These are phyloP conservation scores for Bos indicus DNA, from an alignment of 2,113 vertebrate species.

Conservation along the genomic window DNA sequence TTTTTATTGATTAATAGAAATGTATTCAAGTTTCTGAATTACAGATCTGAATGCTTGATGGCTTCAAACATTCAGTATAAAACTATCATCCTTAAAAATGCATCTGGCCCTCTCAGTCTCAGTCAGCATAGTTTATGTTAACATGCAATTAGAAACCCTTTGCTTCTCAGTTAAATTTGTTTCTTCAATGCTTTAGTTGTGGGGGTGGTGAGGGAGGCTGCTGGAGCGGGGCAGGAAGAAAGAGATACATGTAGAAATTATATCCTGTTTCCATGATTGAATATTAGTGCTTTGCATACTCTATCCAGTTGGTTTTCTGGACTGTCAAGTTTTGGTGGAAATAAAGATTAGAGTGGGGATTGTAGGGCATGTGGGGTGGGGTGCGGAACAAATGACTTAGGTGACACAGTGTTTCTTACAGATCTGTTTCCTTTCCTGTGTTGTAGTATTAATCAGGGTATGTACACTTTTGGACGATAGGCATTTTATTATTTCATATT, in stretches of 20 bases:
- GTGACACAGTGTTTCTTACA: not conserved
- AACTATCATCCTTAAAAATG: not conserved
- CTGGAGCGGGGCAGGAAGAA: not conserved
- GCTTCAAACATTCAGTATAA: not conserved
- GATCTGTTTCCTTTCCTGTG: not conserved
- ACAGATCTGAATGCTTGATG: not conserved
- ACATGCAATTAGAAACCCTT: not conserved
- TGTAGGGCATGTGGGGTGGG: not conserved
- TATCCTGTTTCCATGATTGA: not conserved
- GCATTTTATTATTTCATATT: not conserved
- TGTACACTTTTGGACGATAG: not conserved
- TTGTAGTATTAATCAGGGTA: not conserved
- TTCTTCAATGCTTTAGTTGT: not conserved
- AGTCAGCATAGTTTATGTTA: not conserved
- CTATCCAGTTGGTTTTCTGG: not conserved
- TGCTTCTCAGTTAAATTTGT: not conserved
- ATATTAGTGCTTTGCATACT: not conserved
- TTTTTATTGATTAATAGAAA: not conserved
- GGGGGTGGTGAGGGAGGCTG: not conserved
- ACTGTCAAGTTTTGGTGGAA: not conserved
- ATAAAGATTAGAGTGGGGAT: not conserved
- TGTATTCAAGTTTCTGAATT: not conserved
- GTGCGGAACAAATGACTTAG: not conserved
- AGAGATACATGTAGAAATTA: not conserved
- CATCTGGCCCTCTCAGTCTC: not conserved